Base-by-base conservation (phyloP, 2,888 invertebrate species). In the Cataglyphis cursor region DNA sequence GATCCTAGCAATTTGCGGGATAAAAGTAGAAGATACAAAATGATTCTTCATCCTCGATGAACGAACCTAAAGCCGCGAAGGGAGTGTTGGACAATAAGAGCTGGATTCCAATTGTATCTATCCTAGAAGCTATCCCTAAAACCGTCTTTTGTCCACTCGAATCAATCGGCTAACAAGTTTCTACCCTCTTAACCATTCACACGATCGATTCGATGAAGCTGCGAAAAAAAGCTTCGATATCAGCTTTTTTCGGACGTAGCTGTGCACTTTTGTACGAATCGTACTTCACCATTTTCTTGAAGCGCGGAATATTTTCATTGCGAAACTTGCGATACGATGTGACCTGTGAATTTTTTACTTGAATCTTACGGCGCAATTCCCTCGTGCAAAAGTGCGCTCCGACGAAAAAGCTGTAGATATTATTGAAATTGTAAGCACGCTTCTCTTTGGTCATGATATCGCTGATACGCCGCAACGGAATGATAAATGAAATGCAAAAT, bases 161-260 rank as follows among this genome's bases (percentile, higher is more conserved):
- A 89, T 85, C 86, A 88, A 76, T 74, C 86, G 31, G 83, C 90
- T 88, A 90, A 90, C 86, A 89, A 89, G 90, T 90, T 85, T 83
- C 89, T 85, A 70, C 73, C 81, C 82, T 82, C 90, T 85, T 89
- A 84, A 82, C 85, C 85, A 74, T 85, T 89, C 82, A 31, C 72
- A 48, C 80, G n/a, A 61, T 35, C 48, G 68, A 85, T 84, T 81
- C 84, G 85, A 87, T 82, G 83, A 80, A 87, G 83, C 84, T 82
- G 84, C 84, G 76, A 87, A 88, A 86, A 86, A 75, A 88, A 76
- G 81, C 76, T 83, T 85, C 83, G 62, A 82, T 85, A 87, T 87
- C 88, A 85, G 85, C 88, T 84, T 68, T 78, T 82, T 65, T n/a
- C 72, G 61, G 44, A 41, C 3, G 18, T 38, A 64, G 5, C 31